A percentile compares a stretch with the other conserved stretches of the same genome.
Conservation (phyloP, 2,888 invertebrate genomes). For the Pristionchus maxplancki region DNA sequence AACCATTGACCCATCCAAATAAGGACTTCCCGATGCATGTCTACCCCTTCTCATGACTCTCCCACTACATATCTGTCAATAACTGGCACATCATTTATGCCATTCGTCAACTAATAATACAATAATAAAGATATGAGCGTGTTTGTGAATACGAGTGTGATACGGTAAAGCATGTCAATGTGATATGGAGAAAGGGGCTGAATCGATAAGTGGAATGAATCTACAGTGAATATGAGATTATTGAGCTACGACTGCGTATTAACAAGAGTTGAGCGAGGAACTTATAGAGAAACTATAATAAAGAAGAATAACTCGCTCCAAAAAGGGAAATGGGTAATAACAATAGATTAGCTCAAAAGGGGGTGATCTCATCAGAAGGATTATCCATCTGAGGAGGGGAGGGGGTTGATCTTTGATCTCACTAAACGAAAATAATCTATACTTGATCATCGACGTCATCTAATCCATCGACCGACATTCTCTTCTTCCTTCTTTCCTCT, state of each 20-base stretch:
- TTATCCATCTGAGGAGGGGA: background rate
- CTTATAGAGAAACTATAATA: slow-evolving; percentile 50
- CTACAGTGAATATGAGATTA: slow-evolving; percentile 22
- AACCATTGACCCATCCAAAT: slow-evolving; percentile 5
- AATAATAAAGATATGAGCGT: slow-evolving; percentile 38
- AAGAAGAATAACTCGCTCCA: background rate
- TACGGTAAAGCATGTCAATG: slow-evolving; percentile 42
- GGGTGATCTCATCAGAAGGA: slow-evolving; percentile 25
- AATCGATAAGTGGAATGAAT: slow-evolving; percentile 17
- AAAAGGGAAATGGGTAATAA: background rate
- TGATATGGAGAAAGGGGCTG: slow-evolving; percentile 19
- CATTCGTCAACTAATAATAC: slow-evolving; percentile 45
- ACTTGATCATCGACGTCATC: slow-evolving; percentile 20
- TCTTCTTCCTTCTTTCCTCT: slow-evolving; percentile 45
- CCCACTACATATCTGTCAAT: slow-evolving; percentile 17
- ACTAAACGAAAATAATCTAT: background rate
- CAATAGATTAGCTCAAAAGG: slow-evolving; percentile 32
- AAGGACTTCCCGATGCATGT: slow-evolving; percentile 19
- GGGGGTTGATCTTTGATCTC: background rate
- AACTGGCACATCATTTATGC: slow-evolving; percentile 41
- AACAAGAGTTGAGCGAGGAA: background rate
- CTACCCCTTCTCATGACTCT: slow-evolving; percentile 16
- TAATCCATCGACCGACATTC: slow-evolving; percentile 6
- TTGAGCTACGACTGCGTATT: slow-evolving; percentile 32
- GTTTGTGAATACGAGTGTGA: slow-evolving; percentile 40